A percentile compares a stretch with the other conserved stretches of the same genome.
phyloP scores from a whole-genome alignment of 1,140 invertebrate species.

The Scaptomyza montana region DNA sequence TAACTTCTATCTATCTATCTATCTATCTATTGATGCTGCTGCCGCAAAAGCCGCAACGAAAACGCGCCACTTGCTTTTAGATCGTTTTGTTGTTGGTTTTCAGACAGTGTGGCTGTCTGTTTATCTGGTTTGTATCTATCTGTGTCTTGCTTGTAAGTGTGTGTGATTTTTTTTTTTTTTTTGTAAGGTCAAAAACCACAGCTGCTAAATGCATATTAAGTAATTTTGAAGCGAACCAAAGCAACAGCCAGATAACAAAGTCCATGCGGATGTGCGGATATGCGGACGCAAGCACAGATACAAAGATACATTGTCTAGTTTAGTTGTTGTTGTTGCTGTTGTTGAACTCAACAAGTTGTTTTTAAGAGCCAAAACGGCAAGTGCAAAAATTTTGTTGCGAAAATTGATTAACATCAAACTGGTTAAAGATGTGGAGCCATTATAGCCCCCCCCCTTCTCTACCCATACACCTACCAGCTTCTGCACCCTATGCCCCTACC shows the following conservation, averaged over 20 bases:
- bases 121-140: not conserved
- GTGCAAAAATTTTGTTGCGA: constrained; percentile 80
- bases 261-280: constrained; percentile 22
- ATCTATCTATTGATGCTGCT: constrained; percentile 23
- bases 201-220: constrained; percentile 75
- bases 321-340: constrained; percentile 36
- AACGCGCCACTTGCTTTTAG: constrained; percentile 46
- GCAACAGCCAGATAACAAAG: constrained; percentile 18
- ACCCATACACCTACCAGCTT: not conserved
- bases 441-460: not conserved
- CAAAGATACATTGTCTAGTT: constrained; percentile 39
- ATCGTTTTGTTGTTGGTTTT: constrained; percentile 7
- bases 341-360: constrained; percentile 47
- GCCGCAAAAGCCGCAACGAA: constrained; percentile 37
- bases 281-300: constrained; percentile 7
- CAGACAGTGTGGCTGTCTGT: not conserved
- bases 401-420: constrained; percentile 81
- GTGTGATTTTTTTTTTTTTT: not conserved
- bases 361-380: constrained; percentile 62
- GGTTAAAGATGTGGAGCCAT: constrained; percentile 47
- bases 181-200: constrained; percentile 64
- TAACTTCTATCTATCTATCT: constrained; percentile 1
- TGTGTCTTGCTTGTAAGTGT: constrained; percentile 3
- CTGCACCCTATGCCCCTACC: not conserved
- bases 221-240: constrained; percentile 58